phyloP scores from a whole-genome alignment of 2,888 invertebrate species.

The Melitaea athalia region DNA sequence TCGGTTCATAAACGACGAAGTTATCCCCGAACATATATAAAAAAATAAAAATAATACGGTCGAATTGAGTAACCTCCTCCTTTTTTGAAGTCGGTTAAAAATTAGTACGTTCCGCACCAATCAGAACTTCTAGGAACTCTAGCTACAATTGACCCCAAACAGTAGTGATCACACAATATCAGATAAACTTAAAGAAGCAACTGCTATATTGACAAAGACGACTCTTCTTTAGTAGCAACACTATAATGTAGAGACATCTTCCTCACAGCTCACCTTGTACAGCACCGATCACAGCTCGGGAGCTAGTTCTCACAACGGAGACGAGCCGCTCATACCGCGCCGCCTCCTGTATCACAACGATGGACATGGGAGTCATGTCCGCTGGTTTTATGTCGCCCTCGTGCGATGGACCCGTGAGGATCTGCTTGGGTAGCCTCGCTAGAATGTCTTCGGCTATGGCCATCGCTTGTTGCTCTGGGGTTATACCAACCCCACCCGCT shows the following conservation, averaged over 20 bases:
- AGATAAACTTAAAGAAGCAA: no score
- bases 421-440: constrained; percentile 86
- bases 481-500: constrained; percentile 83
- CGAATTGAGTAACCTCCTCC: no score
- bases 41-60: no score
- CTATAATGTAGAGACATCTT: not conserved
- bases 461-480: constrained; percentile 90
- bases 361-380: constrained; percentile 95
- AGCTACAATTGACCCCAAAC: no score
- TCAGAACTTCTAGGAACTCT: no score
- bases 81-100: no score
- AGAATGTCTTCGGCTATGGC: constrained; percentile 91
- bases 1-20: no score
- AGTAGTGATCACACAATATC: no score
- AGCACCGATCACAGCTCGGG: constrained; percentile 91
- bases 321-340: constrained; percentile 89
- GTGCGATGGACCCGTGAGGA: constrained; percentile 85
- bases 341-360: constrained; percentile 94
- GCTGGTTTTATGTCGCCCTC: constrained; percentile 87
- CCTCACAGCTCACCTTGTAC: constrained; percentile 86
- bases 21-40: no score
- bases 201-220: no score
- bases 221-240: no score
- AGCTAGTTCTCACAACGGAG: constrained; percentile 87
- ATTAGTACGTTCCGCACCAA: no score